Evolutionary conservation across 2,113 vertebrate species (phyloP).

Genomic region (Acanthisitta chloris): DNA sequence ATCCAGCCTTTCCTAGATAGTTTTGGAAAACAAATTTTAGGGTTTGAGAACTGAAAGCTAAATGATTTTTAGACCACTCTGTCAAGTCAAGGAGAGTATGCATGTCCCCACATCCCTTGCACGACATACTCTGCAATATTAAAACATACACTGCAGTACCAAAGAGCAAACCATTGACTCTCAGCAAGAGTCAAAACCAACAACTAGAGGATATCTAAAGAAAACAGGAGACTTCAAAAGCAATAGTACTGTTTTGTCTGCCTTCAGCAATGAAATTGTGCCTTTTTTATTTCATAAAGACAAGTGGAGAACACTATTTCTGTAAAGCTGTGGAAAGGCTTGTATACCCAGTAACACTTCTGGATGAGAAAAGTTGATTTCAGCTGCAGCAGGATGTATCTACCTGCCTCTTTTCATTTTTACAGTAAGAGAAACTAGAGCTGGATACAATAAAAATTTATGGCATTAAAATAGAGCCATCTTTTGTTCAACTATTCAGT

Average conservation of each 20-base stretch:
- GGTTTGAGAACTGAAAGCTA: neutral
- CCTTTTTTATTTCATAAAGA: neutral
- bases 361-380: neutral
- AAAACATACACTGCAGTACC: neutral
- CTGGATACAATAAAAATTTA: neutral
- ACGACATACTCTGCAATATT: neutral
- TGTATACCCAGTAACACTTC: neutral
- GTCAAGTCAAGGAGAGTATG: neutral
- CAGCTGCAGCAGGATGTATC: neutral
- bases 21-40: neutral
- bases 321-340: neutral
- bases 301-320: neutral
- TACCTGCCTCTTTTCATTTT: neutral
- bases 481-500: neutral
- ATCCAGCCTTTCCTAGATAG: neutral
- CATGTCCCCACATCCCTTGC: neutral
- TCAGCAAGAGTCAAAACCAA: neutral
- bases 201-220: neutral
- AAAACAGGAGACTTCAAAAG: neutral
- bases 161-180: neutral
- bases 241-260: neutral
- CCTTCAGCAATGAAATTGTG: neutral
- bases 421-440: neutral
- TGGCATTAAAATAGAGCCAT: neutral
- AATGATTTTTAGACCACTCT: neutral